Evolutionary conservation across 2,797 vertebrate species (phyloP).

Genomic region (Erpetoichthys calabaricus): DNA sequence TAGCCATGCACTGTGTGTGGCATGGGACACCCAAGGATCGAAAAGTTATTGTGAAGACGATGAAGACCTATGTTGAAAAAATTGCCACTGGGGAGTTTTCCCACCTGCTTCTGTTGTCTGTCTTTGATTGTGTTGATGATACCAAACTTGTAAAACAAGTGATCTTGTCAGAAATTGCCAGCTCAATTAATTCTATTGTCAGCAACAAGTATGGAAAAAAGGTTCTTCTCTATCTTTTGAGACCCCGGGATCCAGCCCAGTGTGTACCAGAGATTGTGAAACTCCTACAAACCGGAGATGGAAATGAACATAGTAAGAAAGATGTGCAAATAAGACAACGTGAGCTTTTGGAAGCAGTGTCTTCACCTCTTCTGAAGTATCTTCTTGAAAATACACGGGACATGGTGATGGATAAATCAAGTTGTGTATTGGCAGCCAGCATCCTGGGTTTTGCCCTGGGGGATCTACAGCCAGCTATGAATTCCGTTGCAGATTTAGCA

Average conservation of each 20-base stretch:
- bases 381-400: conserved; percentile 54
- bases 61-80: conserved; percentile 87
- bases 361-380: conserved; percentile 58
- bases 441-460: conserved; percentile 65
- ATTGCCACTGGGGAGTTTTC: conserved; percentile 83
- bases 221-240: conserved; percentile 76
- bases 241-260: conserved; percentile 73
- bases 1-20: conserved; percentile 90
- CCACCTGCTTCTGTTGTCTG: conserved; percentile 75
- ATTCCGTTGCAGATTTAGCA: conserved; percentile 65
- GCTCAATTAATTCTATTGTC: conserved; percentile 59
- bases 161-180: conserved; percentile 74
- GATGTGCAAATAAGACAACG: conserved; percentile 47
- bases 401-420: conserved; percentile 67
- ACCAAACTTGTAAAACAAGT: conserved; percentile 87
- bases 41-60: conserved; percentile 89
- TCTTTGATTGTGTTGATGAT: conserved; percentile 93
- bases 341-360: conserved; percentile 77
- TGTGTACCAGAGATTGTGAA: conserved; percentile 76
- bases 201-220: conserved; percentile 83
- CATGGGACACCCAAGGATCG: conserved; percentile 92
- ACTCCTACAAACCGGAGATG: conserved; percentile 70
- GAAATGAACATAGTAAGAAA: conserved; percentile 84
- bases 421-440: conserved; percentile 60
- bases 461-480: conserved; percentile 67